Conservation (phyloP, 2,888 invertebrate species). For the Mechanitis messenoides region DNA sequence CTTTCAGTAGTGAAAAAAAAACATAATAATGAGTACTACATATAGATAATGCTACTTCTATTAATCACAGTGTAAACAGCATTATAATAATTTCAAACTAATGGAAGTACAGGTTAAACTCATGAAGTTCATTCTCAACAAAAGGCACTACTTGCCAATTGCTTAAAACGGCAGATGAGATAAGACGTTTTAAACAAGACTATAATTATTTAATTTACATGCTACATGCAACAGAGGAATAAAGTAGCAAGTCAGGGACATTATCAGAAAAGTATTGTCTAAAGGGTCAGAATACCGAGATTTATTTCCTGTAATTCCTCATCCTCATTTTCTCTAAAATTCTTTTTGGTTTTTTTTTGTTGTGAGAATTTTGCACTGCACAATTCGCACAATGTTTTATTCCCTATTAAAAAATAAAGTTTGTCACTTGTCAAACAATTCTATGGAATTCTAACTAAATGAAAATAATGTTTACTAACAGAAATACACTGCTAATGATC, state of each 20-base stretch:
- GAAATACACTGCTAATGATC: conserved; percentile 92
- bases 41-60: neutral
- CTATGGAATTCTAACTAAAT: neutral
- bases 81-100: neutral
- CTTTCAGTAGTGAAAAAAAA: too few species aligned
- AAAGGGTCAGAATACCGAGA: conserved; percentile 49
- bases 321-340: conserved; percentile 67
- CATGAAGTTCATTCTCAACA: too few species aligned
- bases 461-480: conserved; percentile 80
- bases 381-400: conserved; percentile 92
- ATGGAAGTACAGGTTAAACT: too few species aligned
- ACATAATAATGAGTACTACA: too few species aligned
- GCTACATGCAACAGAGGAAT: conserved; percentile 45
- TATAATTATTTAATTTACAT: conserved; percentile 33
- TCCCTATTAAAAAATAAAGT: conserved; percentile 81
- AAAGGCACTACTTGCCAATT: conserved; percentile 7
- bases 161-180: conserved; percentile 10
- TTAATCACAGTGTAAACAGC: conserved; percentile 1
- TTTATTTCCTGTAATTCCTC: conserved; percentile 64
- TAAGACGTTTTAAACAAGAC: conserved; percentile 10
- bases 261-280: conserved; percentile 20
- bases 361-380: conserved; percentile 82
- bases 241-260: conserved; percentile 19
- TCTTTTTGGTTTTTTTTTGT: conserved; percentile 83
- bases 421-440: neutral